Evolutionary conservation across 2,797 vertebrate genomes (phyloP).

Genomic region (Lepus townsendii): DNA sequence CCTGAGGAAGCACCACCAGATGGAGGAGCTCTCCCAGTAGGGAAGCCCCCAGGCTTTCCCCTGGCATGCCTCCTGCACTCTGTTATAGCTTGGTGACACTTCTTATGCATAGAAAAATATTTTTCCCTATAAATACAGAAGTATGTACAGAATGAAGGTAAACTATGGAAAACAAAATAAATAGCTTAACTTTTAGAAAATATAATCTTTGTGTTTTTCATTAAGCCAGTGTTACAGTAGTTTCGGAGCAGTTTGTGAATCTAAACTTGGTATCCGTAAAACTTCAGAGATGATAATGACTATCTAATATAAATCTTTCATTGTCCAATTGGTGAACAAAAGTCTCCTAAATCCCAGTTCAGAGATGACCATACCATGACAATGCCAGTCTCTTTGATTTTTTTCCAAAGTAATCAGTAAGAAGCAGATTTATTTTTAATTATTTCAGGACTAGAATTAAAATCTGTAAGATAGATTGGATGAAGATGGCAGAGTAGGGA

Average conservation of each 20-base stretch:
- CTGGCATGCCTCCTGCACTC: conserved; percentile 92
- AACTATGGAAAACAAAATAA: background rate
- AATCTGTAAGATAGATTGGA: background rate
- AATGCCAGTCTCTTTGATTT: background rate
- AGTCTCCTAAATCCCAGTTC: background rate
- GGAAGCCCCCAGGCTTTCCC: conserved; percentile 94
- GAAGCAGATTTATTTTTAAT: conserved; percentile 6
- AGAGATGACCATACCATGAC: background rate
- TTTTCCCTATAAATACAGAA: conserved; percentile 17
- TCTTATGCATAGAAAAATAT: background rate
- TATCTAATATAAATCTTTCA: background rate
- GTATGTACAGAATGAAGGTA: background rate
- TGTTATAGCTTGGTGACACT: conserved; percentile 93
- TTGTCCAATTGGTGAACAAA: background rate
- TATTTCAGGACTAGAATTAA: background rate
- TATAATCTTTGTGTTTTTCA: conserved; percentile 23
- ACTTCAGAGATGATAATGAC: conserved; percentile 5
- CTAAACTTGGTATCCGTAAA: background rate
- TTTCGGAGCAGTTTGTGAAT: conserved; percentile 16
- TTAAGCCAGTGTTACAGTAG: background rate
- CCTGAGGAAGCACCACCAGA: conserved; percentile 91
- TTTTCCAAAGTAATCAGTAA: background rate
- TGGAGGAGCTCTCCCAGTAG: conserved; percentile 92
- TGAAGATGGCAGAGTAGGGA: background rate
- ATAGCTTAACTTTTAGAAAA: conserved; percentile 38